Evolutionary conservation across 2,797 vertebrate genomes (phyloP), one percentile per base, ranked within the genome.

Genomic region (Silurus lanzhouensis): DNA sequence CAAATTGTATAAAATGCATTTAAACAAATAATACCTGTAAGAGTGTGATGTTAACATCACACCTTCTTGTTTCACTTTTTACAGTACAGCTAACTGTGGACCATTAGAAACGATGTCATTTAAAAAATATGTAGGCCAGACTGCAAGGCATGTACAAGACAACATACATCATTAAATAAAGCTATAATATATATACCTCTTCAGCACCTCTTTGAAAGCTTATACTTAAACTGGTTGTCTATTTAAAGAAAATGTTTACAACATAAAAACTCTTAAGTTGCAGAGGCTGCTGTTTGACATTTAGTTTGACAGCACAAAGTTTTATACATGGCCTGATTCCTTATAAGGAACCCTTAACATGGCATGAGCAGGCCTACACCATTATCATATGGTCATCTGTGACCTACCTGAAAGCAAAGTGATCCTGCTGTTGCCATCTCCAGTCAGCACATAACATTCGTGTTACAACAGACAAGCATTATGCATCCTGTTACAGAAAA

Each of bases 361-460:
- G 57, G 19, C 0, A 2, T 5, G 2, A 55, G 6, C n/a, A 22
- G 63, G 63, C 79, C 79, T 27, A 67, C 46, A 19, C 46, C 48
- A 44, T 48, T 80, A 22, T 80, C 44, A 31, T 67, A 31, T 31
- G 25, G n/a, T 67, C 25, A 55, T 63, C 48, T 67, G 63, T 55
- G 79, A 81, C 25, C 25, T 67, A 81, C 79, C 48, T 81, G n/a
- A 20, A 68, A 27, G 46, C 15, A 52, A 81, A 67, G 31, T 81
- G n/a, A 55, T 67, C 22, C 44, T 66, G 46, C 44, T 66, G 46
- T 27, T 55, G n/a, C 9, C 79, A 67, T 66, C 63, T 67, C 46
- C n/a, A 66, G 31, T 64, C 60, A 19, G 61, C n/a, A 52, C 78
- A 66, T 48, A 52, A 64, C 63, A 25, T 64, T 52, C 22, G 5